Evolutionary conservation across 2,797 vertebrate species (phyloP), one percentile per base, ranked within the genome.

Genomic region (Spinibarbus caldwelli): DNA sequence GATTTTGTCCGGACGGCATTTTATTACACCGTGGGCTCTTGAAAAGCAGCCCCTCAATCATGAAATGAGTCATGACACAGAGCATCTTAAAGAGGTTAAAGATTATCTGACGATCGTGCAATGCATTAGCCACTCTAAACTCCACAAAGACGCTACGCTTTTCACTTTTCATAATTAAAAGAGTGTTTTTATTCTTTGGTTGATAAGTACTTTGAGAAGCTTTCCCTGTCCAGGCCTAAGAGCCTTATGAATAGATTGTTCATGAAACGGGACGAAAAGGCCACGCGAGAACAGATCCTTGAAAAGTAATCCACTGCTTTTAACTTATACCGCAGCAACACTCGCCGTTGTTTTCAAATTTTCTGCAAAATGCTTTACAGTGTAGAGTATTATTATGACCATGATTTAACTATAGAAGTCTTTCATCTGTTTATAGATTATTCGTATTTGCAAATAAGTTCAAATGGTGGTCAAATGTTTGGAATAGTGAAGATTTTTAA

Each of bases 151-250:
- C 90, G 88, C 78, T 88, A 45, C 71, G 87, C 76, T 90, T 92
- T 85, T 91, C 91, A 93, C 90, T 94, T 92, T 93, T 85, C 78
- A 89, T 94, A 94, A 94, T 94, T 94, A 93, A 93, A 88, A 93
- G 91, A 94, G 93, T 92, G 91, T 92, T 94, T 93, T 76, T 78
- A 47, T 72, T 77, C 19, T 70, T 78, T 66, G 21, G 23, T 72
- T 70, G 68, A 54, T 87, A 59, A 57, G 76, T 31, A 45, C 49
- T 79, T 73, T 59, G 57, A 43, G 52, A 62, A 85, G 79, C 83
- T 73, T 81, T 72, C 45, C 19, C 8, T 47, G 19, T 43, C 11
- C 31, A 11, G 11, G n/a, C 81, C 76, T 86, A 80, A 75, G 68
- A 79, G 23, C 47, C 47, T 62, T 79, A 43, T 8, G 59, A 26